Percentiles rank a stretch among this genome's conserved stretches.
Evolutionary conservation across 2,888 invertebrate genomes (phyloP).

Genomic region (Drosophila atripex): DNA sequence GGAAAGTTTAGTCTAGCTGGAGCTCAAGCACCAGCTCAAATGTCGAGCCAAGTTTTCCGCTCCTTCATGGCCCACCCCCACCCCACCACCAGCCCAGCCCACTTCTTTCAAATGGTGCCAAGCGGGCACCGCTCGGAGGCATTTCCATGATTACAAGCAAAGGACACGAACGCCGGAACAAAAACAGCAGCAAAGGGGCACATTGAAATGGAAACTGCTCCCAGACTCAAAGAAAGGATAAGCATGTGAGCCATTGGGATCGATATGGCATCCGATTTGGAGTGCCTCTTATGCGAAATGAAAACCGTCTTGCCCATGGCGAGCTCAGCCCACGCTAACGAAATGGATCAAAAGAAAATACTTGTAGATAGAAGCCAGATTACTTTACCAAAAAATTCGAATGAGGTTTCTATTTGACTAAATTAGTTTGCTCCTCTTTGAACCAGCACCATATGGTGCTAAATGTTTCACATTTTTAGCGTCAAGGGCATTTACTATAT

Average conservation of each 20-base stretch:
- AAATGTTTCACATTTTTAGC: no score
- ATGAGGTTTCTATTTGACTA: not conserved
- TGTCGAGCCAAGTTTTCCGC: constrained; percentile 52
- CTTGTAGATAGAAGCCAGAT: not conserved
- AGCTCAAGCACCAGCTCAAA: constrained; percentile 49
- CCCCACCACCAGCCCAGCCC: not conserved
- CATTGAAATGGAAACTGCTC: constrained; percentile 60
- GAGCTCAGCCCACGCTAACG: not conserved
- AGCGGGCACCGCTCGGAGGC: constrained; percentile 46
- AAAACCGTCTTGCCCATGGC: constrained; percentile 21
- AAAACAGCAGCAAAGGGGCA: constrained; percentile 20
- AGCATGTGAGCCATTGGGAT: constrained; percentile 18
- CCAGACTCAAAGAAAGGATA: constrained; percentile 8
- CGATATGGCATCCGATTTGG: constrained; percentile 27
- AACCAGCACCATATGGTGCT: not conserved
- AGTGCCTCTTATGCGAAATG: constrained; percentile 51
- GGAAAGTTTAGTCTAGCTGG: constrained; percentile 42
- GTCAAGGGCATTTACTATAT: no score
- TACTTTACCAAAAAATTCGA: not conserved
- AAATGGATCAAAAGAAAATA: constrained; percentile 7
- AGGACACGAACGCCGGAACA: constrained; percentile 17
- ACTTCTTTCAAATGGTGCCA: constrained; percentile 54
- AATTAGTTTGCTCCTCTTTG: not conserved
- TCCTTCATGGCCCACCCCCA: constrained; percentile 5
- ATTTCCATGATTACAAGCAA: constrained; percentile 44